Conservation (phyloP, 2,797 vertebrate species). For the Arnoldichthys spilopterus region DNA sequence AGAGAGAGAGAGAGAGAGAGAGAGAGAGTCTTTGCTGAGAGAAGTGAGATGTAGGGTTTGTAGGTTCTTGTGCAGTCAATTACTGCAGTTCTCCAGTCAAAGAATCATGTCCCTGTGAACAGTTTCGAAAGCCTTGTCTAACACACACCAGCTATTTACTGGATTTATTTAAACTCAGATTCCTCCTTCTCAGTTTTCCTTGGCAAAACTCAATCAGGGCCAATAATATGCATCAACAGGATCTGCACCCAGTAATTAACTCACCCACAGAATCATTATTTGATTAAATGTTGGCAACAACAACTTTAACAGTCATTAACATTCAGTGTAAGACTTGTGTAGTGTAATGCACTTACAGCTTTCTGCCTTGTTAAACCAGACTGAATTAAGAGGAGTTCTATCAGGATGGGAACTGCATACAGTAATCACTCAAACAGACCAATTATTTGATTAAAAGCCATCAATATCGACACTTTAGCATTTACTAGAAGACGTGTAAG, state of each 20-base stretch:
- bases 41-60: conserved; percentile 3
- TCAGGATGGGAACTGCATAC: background rate
- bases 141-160: conserved; percentile 4
- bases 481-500: background rate
- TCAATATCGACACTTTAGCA: background rate
- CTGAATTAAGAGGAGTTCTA: background rate
- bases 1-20: background rate
- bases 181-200: background rate
- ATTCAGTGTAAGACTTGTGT: background rate
- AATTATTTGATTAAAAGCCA: conserved; percentile 23
- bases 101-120: background rate
- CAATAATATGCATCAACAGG: background rate
- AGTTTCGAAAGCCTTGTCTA: conserved; percentile 18
- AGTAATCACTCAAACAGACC: conserved; percentile 3
- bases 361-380: background rate
- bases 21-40: background rate
- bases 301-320: background rate
- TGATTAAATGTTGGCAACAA: conserved; percentile 2
- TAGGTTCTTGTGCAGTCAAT: conserved; percentile 7
- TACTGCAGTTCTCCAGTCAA: conserved; percentile 24
- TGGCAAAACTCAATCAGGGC: conserved; percentile 20
- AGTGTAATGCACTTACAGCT: background rate
- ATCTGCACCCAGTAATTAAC: background rate
- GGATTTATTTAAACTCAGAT: background rate
- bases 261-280: background rate